Evolutionary conservation across 2,113 vertebrate species (phyloP).

Genomic region (Campylomormyrus numenius): DNA sequence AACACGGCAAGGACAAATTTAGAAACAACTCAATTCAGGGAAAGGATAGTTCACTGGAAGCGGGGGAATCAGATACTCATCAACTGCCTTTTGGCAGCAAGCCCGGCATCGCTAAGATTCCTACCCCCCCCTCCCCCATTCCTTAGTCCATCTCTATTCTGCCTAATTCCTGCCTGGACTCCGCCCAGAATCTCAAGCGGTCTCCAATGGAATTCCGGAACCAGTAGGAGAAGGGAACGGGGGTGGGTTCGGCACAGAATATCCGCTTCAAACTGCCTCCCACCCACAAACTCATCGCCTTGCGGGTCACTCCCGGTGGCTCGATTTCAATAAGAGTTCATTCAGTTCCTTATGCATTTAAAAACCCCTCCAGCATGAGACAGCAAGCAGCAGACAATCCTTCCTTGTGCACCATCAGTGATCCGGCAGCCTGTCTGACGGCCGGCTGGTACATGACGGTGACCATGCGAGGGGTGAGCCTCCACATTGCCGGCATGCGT

Average conservation of each 20-base stretch:
- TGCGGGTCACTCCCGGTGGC: neutral
- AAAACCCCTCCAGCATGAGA: neutral
- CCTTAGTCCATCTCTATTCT: neutral
- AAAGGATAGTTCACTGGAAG: neutral
- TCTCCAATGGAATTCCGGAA: conserved; percentile 58
- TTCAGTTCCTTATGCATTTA: neutral
- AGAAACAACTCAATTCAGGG: neutral
- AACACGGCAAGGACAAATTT: neutral
- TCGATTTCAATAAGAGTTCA: neutral
- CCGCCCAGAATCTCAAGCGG: conserved; percentile 51
- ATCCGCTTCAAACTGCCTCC: neutral
- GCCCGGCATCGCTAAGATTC: neutral
- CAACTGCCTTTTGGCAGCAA: neutral
- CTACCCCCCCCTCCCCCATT: neutral
- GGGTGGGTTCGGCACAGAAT: neutral
- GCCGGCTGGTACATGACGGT: neutral
- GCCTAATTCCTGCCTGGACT: conserved; percentile 14
- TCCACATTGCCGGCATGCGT: neutral
- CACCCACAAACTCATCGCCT: neutral
- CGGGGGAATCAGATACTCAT: conserved; percentile 10
- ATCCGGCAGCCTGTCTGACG: neutral
- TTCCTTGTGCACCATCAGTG: neutral
- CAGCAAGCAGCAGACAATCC: neutral
- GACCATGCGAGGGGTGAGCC: neutral
- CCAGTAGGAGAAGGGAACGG: neutral